A percentile compares a stretch with the other conserved stretches of the same genome.
These are phyloP conservation scores for Mola mola DNA, from an alignment of 2,113 vertebrate species.

Conservation along the genomic window DNA sequence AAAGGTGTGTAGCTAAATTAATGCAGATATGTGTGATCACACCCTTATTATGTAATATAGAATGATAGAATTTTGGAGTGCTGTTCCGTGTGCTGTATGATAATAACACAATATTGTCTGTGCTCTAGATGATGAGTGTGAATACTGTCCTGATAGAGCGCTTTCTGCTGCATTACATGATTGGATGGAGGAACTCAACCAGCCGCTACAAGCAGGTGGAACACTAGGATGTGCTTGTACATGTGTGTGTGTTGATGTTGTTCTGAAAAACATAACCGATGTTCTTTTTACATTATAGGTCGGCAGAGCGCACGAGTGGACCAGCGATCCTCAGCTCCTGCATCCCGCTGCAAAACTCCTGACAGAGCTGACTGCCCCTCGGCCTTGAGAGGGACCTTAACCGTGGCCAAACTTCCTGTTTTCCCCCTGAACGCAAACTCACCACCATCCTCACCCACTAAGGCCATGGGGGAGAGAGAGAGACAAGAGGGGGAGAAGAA, in stretches of 20 bases:
- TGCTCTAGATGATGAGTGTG: constrained; percentile 66
- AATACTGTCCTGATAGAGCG: constrained; percentile 84
- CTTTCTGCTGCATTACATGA: constrained; percentile 82
- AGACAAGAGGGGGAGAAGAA: constrained; percentile 45
- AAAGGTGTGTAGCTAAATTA: no score
- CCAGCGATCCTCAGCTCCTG: constrained; percentile 52
- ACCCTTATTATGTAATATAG: no score
- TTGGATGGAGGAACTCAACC: constrained; percentile 87
- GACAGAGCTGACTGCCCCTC: constrained; percentile 63
- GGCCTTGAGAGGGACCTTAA: constrained; percentile 38
- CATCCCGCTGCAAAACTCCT: constrained; percentile 60
- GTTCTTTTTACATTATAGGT: constrained; percentile 52
- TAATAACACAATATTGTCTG: constrained; percentile 11
- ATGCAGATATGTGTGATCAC: no score
- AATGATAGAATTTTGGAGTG: no score
- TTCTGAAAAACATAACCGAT: neutral
- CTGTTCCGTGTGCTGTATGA: neutral
- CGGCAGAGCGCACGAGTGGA: constrained; percentile 72
- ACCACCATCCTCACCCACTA: constrained; percentile 61
- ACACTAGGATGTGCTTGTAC: neutral
- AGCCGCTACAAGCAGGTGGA: constrained; percentile 84
- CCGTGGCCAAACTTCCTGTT: constrained; percentile 64
- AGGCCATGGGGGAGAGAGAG: constrained; percentile 45
- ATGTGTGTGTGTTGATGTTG: neutral
- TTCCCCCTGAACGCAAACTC: constrained; percentile 63